Conservation (phyloP, 2,888 invertebrate genomes). For the Agrochola lota region DNA sequence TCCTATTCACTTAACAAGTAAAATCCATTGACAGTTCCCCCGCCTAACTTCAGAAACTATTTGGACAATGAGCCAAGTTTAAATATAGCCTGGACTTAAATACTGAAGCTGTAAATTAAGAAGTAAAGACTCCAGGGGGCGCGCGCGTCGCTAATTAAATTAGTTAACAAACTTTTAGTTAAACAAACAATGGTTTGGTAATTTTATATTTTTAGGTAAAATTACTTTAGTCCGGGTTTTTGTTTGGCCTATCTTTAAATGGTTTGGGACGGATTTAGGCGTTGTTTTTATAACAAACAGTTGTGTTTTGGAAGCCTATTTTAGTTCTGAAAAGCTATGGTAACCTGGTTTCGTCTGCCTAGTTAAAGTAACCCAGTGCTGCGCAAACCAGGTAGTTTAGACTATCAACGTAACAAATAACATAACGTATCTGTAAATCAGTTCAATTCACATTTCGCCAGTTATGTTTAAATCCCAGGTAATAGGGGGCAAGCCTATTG, state of each 20-base stretch:
- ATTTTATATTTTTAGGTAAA: slow-evolving; percentile 42
- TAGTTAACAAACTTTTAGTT: slow-evolving; percentile 50
- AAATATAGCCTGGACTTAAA: slow-evolving; percentile 33
- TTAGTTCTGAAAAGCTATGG: neutral
- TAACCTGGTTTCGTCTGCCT: neutral
- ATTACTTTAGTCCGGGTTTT: neutral
- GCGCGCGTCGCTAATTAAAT: slow-evolving; percentile 51
- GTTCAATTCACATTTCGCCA: too few relatives aligned
- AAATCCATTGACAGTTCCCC: slow-evolving; percentile 25
- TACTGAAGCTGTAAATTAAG: slow-evolving; percentile 46
- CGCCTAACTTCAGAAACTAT: slow-evolving; percentile 29
- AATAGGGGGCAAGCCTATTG: too few relatives aligned
- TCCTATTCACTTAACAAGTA: neutral
- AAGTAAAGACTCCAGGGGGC: slow-evolving; percentile 33
- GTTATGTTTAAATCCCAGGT: too few relatives aligned
- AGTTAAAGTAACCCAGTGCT: neutral
- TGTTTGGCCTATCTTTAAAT: slow-evolving; percentile 18
- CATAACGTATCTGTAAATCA: too few relatives aligned
- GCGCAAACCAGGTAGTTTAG: neutral
- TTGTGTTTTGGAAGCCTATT: neutral
- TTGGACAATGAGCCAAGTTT: slow-evolving; percentile 29
- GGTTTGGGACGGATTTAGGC: neutral
- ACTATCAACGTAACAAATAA: neutral
- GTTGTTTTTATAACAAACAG: slow-evolving; percentile 9
- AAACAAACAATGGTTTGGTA: slow-evolving; percentile 42